Evolutionary conservation across 2,797 vertebrate species (phyloP), one percentile per base, ranked within the genome.

Genomic region (Xenopus petersii): DNA sequence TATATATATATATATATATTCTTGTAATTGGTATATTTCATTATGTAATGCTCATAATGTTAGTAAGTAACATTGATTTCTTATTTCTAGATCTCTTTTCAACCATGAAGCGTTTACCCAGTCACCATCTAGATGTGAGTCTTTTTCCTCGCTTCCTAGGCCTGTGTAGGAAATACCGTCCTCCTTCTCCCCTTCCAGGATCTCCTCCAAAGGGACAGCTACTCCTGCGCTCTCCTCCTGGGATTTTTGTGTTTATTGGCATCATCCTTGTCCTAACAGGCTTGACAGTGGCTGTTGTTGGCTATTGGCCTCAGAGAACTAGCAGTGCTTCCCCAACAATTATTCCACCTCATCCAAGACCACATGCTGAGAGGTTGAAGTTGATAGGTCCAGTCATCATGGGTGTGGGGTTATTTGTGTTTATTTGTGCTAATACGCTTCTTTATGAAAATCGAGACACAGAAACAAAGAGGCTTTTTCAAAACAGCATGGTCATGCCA

Each of bases 371-470:
- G 81, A 92, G 94, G 65, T 92, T 99, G 86, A 95, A 97, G 87
- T 88, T 99, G 17, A 87, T 98, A 0, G 97, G 97, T 0, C 96
- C 97, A 0, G 94, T 99, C 75, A 94, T 99, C 80, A 98, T 99
- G 95, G 97, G 97, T 33, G 93, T 97, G 0, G 97, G 96, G n/a
- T 92, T 99, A 55, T 99, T 99, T 84, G 95, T 99, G 80, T 93
- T 99, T 82, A 98, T 99, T 85, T 99, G 97, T 0, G 97, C 97
- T 79, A 98, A 98, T 88, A 98, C 96, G 0, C 93, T 99, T 74
- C 90, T 99, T 17, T 97, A 98, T 0, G 97, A 99, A 89, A 98
- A 98, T 88, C 89, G 97, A 4, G 96, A 99, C 85, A 85, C 92
- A 81, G 97, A 99, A 87, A 98, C 96, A 2, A 93, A 94, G 74